A percentile compares a stretch with the other conserved stretches of the same genome.
Conservation (phyloP, 2,797 vertebrate genomes). For the Danio kyathit region DNA sequence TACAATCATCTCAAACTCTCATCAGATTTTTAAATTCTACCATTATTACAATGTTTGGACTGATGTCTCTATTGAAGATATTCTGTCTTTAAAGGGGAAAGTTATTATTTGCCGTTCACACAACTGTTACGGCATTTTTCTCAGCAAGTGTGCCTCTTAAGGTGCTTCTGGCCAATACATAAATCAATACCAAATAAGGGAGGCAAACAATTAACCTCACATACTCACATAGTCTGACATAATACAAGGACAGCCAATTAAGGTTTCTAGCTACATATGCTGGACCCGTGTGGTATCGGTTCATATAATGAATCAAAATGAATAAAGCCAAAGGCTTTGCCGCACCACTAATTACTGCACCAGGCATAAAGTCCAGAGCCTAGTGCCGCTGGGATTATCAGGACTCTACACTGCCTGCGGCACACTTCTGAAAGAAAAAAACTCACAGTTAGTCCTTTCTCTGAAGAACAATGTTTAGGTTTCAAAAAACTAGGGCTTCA, state of each 20-base stretch:
- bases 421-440: slow-evolving; percentile 27
- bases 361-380: slow-evolving; percentile 29
- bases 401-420: slow-evolving; percentile 39
- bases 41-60: slow-evolving; percentile 35
- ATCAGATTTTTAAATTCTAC: slow-evolving; percentile 37
- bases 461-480: slow-evolving; percentile 35
- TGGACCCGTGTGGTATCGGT: slow-evolving; percentile 60
- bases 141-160: not conserved
- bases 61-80: not conserved
- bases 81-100: not conserved
- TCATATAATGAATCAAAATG: slow-evolving; percentile 64
- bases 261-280: slow-evolving; percentile 66
- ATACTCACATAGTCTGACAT: slow-evolving; percentile 66
- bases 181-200: slow-evolving; percentile 47
- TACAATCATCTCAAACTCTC: slow-evolving; percentile 19
- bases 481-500: slow-evolving; percentile 12
- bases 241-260: slow-evolving; percentile 72
- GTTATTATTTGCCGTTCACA: not conserved
- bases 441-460: slow-evolving; percentile 5
- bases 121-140: not conserved
- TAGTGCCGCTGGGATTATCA: slow-evolving; percentile 38
- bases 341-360: slow-evolving; percentile 51
- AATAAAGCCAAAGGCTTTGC: slow-evolving; percentile 66
- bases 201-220: slow-evolving; percentile 67
- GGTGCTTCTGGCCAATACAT: not conserved